Base-by-base conservation (phyloP, 2,113 vertebrate genomes). In the Phycodurus eques region DNA sequence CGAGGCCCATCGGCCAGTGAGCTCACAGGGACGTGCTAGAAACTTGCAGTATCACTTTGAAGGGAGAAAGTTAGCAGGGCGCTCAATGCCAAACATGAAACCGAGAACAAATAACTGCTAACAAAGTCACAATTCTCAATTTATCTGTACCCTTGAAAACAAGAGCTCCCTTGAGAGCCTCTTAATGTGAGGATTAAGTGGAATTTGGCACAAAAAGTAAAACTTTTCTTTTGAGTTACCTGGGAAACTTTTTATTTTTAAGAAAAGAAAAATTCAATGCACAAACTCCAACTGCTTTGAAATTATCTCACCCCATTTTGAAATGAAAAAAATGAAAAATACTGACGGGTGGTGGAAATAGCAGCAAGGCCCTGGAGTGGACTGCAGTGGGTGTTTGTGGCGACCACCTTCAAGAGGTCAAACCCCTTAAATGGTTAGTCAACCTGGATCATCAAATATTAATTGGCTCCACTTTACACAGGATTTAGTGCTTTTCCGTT, bases 1-100 rank as follows among this genome's bases (percentile, higher is more conserved):
- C 74, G 56, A 72, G 81, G 65, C 67, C 70, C 67, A 78, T 65
- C 75, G 76, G 76, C 56, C 59, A 68, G 65, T 69, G n/a, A 66
- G 46, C 53, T 64, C 20, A 15, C 42, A 22, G n/a, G 19, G 61
- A 17, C 8, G 39, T 6, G 20, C 42, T n/a, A 65, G 42, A 65
- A 65, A 65, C 42, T n/a, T 43, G 20, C 62, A 0, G 4, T 44
- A 44, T 65, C 20, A 1, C 62, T 13, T 39, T 39, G 60, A 19
- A 7, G 33, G 20, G 13, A 15, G 14, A 61, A 35, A 14, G 53
- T 33, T 33, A 43, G 35, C 61, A 19, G n/a, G 22, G 7, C 6
- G 57, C 57, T 60, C 6, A 33, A 33, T 60, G 57, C 13, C 27
- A 33, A 35, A 61, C 27, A 61, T 8, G 14, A 61, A 17, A 15